Evolutionary conservation across 2,888 invertebrate genomes (phyloP).

Genomic region (Dolichopus griseipennis): DNA sequence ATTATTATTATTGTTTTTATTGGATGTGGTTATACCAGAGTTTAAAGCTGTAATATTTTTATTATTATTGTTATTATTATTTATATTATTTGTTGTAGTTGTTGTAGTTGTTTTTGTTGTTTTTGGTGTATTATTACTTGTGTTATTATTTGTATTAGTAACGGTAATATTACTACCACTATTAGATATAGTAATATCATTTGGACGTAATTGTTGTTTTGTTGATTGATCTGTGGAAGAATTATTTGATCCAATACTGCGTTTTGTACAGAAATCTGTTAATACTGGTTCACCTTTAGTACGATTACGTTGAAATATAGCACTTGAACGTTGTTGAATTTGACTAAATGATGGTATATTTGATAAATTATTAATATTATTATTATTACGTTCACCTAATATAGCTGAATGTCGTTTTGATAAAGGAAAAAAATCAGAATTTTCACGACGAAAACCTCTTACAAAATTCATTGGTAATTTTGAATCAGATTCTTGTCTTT

Average conservation of each 20-base stretch:
- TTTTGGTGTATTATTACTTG: neutral
- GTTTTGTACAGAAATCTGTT: conserved; percentile 53
- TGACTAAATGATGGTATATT: conserved; percentile 28
- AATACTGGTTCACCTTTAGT: conserved; percentile 58
- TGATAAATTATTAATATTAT: conserved; percentile 27
- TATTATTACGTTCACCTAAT: conserved; percentile 43
- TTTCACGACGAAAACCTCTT: conserved; percentile 71
- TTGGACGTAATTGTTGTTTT: conserved; percentile 15
- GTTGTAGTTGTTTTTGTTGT: too few relatives aligned
- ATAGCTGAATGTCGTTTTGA: conserved; percentile 69
- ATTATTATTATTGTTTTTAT: conserved; percentile 13
- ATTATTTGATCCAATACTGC: conserved; percentile 18
- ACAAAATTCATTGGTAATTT: conserved; percentile 63
- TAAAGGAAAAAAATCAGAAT: conserved; percentile 73
- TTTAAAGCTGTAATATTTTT: conserved; percentile 32
- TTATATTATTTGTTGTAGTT: neutral
- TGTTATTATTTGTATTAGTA: neutral
- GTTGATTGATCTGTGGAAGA: conserved; percentile 21
- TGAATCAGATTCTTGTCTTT: conserved; percentile 65
- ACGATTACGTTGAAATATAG: conserved; percentile 59
- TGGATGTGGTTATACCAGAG: conserved; percentile 30
- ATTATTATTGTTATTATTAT: conserved; percentile 20
- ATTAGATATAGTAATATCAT: conserved; percentile 18
- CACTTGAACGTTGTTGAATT: conserved; percentile 55
- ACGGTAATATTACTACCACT: conserved; percentile 7